phyloP scores from a whole-genome alignment of 2,113 vertebrate species.

The Callipepla squamata region DNA sequence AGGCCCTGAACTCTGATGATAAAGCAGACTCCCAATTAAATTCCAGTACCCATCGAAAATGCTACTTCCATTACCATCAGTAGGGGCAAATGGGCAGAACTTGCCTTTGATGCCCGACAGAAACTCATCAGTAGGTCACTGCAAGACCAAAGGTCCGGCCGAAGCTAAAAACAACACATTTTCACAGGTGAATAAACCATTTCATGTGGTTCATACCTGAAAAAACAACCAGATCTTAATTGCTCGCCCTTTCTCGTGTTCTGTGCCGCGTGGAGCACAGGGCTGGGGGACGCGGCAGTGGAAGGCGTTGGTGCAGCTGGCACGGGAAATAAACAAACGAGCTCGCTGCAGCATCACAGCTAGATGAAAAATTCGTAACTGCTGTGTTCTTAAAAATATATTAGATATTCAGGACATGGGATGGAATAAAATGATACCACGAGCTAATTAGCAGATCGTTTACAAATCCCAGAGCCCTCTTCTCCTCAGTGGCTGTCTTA shows the following conservation, averaged over 20 bases:
- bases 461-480: background rate
- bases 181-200: background rate
- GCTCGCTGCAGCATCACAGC: background rate
- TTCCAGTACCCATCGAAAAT: background rate
- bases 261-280: rapidly evolving
- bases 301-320: rapidly evolving
- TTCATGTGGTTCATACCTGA: background rate
- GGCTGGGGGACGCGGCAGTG: background rate
- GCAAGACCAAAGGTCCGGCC: background rate
- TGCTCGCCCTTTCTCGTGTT: rapidly evolving
- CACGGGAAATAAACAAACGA: background rate
- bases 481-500: background rate
- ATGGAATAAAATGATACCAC: background rate
- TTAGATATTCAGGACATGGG: background rate
- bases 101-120: background rate
- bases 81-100: background rate
- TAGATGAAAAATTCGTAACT: background rate
- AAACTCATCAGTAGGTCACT: background rate
- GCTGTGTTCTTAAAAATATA: background rate
- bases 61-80: background rate
- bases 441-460: slow-evolving; percentile 36
- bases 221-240: background rate
- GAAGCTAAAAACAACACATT: background rate
- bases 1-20: background rate
- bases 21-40: background rate